A percentile compares a stretch with the other conserved stretches of the same genome.
phyloP scores from a whole-genome alignment of 2,113 vertebrate genomes.

The Hypanus sabinus region DNA sequence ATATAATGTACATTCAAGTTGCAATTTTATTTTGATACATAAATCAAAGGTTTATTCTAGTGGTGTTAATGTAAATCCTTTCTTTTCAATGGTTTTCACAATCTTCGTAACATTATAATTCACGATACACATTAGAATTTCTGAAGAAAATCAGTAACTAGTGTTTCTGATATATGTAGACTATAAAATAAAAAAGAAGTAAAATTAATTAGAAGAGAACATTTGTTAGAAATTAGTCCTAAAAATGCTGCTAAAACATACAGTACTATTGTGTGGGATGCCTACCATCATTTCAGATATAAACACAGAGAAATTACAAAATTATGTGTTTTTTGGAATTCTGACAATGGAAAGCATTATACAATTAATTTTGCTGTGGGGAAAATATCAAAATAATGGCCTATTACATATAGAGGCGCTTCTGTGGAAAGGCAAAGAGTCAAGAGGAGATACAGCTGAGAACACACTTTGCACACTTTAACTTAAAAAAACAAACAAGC shows the following conservation, averaged over 20 bases:
- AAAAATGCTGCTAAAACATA: neutral
- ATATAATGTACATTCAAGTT: too few relatives aligned
- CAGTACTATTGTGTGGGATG: too few relatives aligned
- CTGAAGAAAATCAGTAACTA: neutral
- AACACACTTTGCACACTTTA: neutral
- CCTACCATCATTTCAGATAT: neutral
- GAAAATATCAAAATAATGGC: constrained; percentile 14
- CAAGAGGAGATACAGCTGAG: neutral
- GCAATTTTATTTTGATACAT: neutral
- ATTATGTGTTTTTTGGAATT: neutral
- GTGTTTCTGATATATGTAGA: neutral
- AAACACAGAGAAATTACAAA: neutral
- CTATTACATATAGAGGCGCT: neutral
- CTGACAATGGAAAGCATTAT: neutral
- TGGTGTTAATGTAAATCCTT: neutral
- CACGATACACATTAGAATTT: neutral
- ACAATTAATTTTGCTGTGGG: neutral
- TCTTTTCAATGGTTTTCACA: neutral
- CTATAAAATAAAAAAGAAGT: neutral
- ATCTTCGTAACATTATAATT: neutral
- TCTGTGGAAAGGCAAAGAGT: constrained; percentile 1
- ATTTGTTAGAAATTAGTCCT: neutral
- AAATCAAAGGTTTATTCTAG: neutral
- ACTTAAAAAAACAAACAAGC: constrained; percentile 30
- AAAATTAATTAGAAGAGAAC: neutral